Conservation (phyloP, 2,113 vertebrate genomes). For the Larimichthys crocea region DNA sequence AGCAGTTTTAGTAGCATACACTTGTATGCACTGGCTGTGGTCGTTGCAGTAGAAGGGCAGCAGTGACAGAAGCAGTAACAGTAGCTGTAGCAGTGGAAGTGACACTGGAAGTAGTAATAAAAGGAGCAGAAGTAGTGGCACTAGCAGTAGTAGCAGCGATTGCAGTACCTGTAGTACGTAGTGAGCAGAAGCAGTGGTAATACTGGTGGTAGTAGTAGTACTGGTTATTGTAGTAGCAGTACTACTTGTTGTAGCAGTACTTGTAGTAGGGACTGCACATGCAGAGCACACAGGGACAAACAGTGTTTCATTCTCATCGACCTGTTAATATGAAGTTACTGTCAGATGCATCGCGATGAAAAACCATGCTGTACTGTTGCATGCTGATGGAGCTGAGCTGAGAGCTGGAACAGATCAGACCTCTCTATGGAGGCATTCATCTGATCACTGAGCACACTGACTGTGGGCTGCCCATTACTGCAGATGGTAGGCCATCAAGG, state of each 20-base stretch:
- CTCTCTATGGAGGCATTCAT: slow-evolving; percentile 62
- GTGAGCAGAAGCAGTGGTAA: background rate
- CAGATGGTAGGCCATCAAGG: slow-evolving; percentile 73
- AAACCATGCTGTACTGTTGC: background rate
- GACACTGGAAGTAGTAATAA: background rate
- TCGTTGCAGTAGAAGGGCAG: background rate
- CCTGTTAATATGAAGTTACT: slow-evolving; percentile 2
- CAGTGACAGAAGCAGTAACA: background rate
- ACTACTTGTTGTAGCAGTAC: background rate
- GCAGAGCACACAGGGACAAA: slow-evolving; percentile 4
- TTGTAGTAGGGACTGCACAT: too few relatives aligned
- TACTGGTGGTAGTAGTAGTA: background rate
- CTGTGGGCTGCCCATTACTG: slow-evolving; percentile 60
- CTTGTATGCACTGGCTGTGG: too few relatives aligned
- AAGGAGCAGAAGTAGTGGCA: background rate
- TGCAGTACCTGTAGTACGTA: too few relatives aligned
- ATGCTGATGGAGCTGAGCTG: slow-evolving; percentile 37
- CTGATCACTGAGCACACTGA: slow-evolving; percentile 53
- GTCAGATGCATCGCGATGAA: slow-evolving; percentile 3
- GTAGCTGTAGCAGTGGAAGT: background rate
- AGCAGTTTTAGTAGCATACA: background rate
- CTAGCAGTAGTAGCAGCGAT: background rate
- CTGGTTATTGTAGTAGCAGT: background rate
- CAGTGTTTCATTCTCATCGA: background rate
- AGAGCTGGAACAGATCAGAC: slow-evolving; percentile 22